phyloP scores from a whole-genome alignment of 2,797 vertebrate genomes.

The Astyanax mexicanus region DNA sequence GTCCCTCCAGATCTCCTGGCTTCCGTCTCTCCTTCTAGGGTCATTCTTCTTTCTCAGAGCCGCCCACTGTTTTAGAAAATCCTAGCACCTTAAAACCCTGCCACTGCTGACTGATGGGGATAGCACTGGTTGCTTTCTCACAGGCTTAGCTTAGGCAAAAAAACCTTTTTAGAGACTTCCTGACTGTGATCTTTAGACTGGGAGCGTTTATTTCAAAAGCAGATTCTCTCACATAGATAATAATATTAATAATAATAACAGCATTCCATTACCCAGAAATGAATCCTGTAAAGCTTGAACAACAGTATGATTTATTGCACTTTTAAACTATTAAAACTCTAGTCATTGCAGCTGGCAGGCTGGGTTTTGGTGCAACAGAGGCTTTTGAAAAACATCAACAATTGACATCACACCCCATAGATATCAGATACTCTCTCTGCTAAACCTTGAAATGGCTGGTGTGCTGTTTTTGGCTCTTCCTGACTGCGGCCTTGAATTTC shows the following conservation, averaged over 20 bases:
- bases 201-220: not conserved
- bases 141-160: slow-evolving; percentile 52
- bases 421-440: not conserved
- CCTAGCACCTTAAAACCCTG: slow-evolving; percentile 13
- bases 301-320: not conserved
- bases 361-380: not conserved
- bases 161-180: slow-evolving; percentile 27
- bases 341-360: not conserved
- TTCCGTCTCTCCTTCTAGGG: slow-evolving; percentile 89
- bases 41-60: slow-evolving; percentile 67
- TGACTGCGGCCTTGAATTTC: not conserved
- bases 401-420: not conserved
- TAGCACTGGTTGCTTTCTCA: not conserved
- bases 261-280: not conserved
- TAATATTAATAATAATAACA: not conserved
- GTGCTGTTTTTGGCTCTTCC: not conserved
- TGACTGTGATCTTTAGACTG: not conserved
- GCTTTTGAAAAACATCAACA: not conserved
- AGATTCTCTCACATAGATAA: not conserved
- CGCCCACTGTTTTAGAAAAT: slow-evolving; percentile 26
- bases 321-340: not conserved
- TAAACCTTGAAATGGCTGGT: not conserved
- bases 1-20: slow-evolving; percentile 72
- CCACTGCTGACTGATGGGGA: slow-evolving; percentile 49
- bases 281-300: not conserved